These are phyloP conservation scores for Carassius auratus DNA, from an alignment of 2,113 vertebrate species.

Conservation along the genomic window DNA sequence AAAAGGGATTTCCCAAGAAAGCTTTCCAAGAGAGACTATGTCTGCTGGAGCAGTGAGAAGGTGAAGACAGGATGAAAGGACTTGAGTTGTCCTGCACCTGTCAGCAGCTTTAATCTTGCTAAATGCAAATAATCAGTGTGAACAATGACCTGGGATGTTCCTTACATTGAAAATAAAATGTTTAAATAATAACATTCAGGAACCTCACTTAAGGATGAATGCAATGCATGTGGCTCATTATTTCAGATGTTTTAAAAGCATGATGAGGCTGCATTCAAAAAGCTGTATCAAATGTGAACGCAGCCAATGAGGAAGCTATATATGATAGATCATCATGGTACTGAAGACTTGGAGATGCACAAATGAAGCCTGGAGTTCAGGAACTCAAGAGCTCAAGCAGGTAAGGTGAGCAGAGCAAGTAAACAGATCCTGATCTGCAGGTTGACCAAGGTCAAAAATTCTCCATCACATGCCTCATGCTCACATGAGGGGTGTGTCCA, in stretches of 20 bases:
- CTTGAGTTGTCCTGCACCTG: neutral
- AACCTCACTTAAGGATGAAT: neutral
- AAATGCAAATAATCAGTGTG: neutral
- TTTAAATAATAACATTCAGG: neutral
- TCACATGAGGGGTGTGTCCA: neutral
- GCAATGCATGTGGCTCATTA: neutral
- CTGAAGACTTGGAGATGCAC: neutral
- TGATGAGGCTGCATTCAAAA: neutral
- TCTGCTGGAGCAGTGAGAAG: neutral
- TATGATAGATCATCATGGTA: neutral
- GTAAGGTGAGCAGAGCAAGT: slow-evolving; percentile 24
- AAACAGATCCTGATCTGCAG: slow-evolving; percentile 12
- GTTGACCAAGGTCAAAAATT: neutral
- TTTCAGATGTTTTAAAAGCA: slow-evolving; percentile 1
- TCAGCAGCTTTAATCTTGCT: neutral
- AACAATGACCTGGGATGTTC: neutral
- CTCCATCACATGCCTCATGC: neutral
- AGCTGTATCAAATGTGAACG: neutral
- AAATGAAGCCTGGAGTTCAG: neutral
- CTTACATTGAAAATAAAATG: neutral
- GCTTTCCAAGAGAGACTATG: slow-evolving; percentile 30
- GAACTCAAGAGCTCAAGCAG: slow-evolving; percentile 12
- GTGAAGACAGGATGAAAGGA: slow-evolving; percentile 2
- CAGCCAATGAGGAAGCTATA: neutral
- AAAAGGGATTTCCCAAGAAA: slow-evolving; percentile 58